Evolutionary conservation across 1,140 invertebrate species (phyloP).

Genomic region (Acromyrmex charruanus): DNA sequence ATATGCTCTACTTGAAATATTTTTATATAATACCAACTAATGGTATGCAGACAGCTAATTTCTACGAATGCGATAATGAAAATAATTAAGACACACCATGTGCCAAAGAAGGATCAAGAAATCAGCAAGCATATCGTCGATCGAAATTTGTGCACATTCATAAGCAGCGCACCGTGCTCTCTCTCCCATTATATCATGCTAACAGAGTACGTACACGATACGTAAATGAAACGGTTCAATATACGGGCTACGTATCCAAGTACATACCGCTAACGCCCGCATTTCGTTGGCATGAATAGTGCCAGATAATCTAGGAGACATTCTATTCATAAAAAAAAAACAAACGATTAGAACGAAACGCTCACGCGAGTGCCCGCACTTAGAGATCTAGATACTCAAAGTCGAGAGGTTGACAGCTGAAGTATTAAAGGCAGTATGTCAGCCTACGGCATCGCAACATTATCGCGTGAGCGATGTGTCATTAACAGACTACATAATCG

Average conservation of each 20-base stretch:
- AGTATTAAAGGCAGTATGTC: slow-evolving; percentile 38
- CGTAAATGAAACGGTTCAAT: slow-evolving; percentile 40
- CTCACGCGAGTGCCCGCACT: slow-evolving; percentile 15
- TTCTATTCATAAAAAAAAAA: slow-evolving; percentile 55
- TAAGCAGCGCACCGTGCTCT: not conserved
- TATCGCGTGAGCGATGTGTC: slow-evolving; percentile 45
- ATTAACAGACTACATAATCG: slow-evolving; percentile 38
- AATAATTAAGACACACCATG: not conserved
- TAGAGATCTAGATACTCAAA: slow-evolving; percentile 51
- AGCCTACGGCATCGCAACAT: slow-evolving; percentile 16
- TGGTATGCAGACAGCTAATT: not conserved
- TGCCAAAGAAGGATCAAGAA: not conserved
- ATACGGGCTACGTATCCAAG: slow-evolving; percentile 1
- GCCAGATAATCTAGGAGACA: slow-evolving; percentile 65
- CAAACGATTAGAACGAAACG: not conserved
- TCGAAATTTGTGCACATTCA: slow-evolving; percentile 5
- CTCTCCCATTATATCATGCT: slow-evolving; percentile 21
- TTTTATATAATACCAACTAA: not conserved
- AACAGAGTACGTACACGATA: slow-evolving; percentile 41
- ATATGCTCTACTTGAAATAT: not conserved
- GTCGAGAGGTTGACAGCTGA: slow-evolving; percentile 20
- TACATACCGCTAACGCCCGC: slow-evolving; percentile 62
- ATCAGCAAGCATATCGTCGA: not conserved
- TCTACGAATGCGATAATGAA: not conserved
- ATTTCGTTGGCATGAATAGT: slow-evolving; percentile 64